Conservation (phyloP, 2,888 invertebrate species). For the Lycocerus yunnanus region DNA sequence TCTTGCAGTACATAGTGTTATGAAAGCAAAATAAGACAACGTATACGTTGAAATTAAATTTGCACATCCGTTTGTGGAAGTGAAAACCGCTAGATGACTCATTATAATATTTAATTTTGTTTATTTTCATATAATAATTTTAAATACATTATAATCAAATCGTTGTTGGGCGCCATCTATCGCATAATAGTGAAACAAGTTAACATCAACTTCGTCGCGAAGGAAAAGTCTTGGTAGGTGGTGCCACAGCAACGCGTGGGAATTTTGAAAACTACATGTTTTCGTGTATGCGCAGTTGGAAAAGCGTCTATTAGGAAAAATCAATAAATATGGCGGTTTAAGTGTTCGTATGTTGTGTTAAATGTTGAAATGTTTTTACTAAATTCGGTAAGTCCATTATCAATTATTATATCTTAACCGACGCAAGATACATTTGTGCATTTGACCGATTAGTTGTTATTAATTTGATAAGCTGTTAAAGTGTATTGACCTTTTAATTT, state of each 20-base stretch:
- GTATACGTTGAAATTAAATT: too few species aligned
- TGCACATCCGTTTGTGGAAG: too few species aligned
- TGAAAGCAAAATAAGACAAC: too few species aligned
- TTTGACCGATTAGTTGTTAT: constrained; percentile 4
- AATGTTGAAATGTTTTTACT: constrained; percentile 46
- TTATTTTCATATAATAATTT: too few species aligned
- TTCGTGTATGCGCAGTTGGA: constrained; percentile 9
- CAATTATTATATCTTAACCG: not conserved
- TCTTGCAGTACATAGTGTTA: too few species aligned
- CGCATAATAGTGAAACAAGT: not conserved
- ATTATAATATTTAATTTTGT: too few species aligned
- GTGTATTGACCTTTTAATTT: constrained; percentile 38
- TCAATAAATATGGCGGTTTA: constrained; percentile 54
- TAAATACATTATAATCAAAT: too few species aligned
- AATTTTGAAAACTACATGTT: not conserved
- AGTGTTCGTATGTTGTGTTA: constrained; percentile 43
- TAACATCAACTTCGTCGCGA: not conserved
- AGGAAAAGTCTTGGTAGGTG: not conserved
- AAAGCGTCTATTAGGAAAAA: constrained; percentile 45
- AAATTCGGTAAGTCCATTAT: constrained; percentile 46
- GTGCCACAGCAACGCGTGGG: not conserved
- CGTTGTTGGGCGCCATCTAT: not conserved
- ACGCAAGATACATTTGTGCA: not conserved
- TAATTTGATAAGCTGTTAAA: constrained; percentile 36
- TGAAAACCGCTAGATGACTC: too few species aligned